A percentile compares a stretch with the other conserved stretches of the same genome.
Evolutionary conservation across 2,797 vertebrate species (phyloP).

Genomic region (Lepilemur ruficaudatus): DNA sequence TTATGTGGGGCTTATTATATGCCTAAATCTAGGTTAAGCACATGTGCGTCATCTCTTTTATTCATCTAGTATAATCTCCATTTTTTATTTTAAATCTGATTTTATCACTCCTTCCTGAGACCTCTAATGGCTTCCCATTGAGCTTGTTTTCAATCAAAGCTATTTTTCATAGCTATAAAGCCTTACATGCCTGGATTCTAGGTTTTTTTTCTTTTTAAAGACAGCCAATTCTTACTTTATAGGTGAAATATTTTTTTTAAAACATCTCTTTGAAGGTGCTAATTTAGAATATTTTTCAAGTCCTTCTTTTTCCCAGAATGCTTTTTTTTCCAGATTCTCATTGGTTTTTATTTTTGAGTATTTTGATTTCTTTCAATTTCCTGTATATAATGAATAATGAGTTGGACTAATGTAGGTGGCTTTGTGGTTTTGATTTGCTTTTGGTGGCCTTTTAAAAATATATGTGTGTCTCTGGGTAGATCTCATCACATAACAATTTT

Average conservation of each 20-base stretch:
- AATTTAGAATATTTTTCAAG: background rate
- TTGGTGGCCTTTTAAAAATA: background rate
- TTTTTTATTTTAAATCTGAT: background rate
- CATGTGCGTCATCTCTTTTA: background rate
- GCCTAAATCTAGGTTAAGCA: background rate
- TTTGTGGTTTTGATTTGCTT: background rate
- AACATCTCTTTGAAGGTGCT: background rate
- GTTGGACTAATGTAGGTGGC: background rate
- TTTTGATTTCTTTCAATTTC: background rate
- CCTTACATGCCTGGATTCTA: background rate
- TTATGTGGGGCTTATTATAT: background rate
- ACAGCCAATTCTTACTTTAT: background rate
- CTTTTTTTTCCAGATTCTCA: background rate
- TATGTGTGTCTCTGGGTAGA: background rate
- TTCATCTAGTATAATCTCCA: background rate
- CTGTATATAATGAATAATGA: background rate
- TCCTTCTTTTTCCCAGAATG: background rate
- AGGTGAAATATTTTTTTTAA: background rate
- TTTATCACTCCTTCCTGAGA: background rate
- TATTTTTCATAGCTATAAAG: background rate
- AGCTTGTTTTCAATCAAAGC: background rate
- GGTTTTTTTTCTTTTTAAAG: background rate
- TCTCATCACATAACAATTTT: background rate
- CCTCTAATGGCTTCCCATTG: background rate
- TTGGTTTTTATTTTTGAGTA: background rate